Evolutionary conservation across 2,888 invertebrate genomes (phyloP).

Genomic region (Mamestra brassicae): DNA sequence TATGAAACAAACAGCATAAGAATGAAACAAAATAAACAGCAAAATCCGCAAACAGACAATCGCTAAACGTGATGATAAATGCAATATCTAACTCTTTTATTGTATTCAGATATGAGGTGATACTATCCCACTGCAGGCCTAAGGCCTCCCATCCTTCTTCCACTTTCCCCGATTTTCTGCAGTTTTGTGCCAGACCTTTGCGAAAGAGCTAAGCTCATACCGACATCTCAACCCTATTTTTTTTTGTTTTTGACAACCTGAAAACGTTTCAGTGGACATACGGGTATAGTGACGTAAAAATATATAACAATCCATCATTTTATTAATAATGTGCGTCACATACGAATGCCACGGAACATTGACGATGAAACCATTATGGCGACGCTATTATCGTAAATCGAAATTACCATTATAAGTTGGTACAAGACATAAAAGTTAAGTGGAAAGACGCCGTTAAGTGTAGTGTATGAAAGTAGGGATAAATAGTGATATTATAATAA

Average conservation of each 20-base stretch:
- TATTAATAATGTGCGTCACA: constrained; percentile 63
- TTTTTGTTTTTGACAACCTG: background rate
- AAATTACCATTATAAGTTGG: constrained; percentile 74
- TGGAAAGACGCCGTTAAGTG: constrained; percentile 49
- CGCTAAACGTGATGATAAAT: too few relatives aligned
- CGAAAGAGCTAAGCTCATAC: too few relatives aligned
- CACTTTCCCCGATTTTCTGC: too few relatives aligned
- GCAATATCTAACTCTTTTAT: too few relatives aligned
- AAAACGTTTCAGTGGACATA: background rate
- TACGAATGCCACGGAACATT: constrained; percentile 68
- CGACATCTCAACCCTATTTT: too few relatives aligned
- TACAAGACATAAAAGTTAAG: constrained; percentile 65
- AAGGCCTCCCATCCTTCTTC: too few relatives aligned
- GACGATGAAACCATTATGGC: constrained; percentile 70
- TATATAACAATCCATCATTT: constrained; percentile 37
- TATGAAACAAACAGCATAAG: too few relatives aligned
- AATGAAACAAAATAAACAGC: too few relatives aligned
- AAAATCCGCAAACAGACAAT: background rate
- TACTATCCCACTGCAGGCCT: too few relatives aligned
- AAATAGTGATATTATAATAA: constrained; percentile 41
- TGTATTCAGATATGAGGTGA: too few relatives aligned
- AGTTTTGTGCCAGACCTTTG: too few relatives aligned
- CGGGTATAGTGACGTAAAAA: constrained; percentile 6
- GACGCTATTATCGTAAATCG: constrained; percentile 79
- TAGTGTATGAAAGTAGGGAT: constrained; percentile 28